Evolutionary conservation across 2,888 invertebrate species (phyloP).

Genomic region (Timema podura): DNA sequence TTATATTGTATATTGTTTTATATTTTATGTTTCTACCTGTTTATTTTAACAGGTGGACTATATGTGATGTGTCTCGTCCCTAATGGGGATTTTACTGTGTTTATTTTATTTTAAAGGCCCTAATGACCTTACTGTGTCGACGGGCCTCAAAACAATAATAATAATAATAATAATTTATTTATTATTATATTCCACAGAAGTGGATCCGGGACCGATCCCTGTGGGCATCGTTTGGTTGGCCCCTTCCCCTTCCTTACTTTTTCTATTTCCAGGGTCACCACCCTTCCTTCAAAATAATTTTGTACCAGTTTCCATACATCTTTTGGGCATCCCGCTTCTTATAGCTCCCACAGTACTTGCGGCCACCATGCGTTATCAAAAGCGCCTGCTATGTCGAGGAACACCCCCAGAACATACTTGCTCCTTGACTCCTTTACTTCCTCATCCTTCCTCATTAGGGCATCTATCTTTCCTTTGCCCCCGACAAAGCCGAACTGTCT

Average conservation of each 20-base stretch:
- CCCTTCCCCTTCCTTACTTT: background rate
- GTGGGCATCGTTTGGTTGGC: background rate
- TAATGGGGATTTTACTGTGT: no score
- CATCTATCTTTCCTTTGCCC: background rate
- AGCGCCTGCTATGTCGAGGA: background rate
- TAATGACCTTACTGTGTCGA: no score
- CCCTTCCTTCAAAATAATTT: background rate
- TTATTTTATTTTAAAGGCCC: no score
- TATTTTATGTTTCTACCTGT: no score
- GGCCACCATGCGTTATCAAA: constrained; percentile 6
- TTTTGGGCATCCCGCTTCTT: background rate
- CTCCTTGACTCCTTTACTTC: background rate
- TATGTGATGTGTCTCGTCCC: no score
- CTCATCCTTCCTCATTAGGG: background rate
- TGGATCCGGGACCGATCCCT: background rate
- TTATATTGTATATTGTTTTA: no score
- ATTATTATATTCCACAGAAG: background rate
- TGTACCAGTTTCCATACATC: background rate
- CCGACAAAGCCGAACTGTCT: background rate
- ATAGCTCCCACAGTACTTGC: background rate
- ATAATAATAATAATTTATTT: no score
- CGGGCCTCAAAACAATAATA: no score
- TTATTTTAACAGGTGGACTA: no score
- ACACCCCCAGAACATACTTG: constrained; percentile 5
- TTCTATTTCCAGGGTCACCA: background rate